Base-by-base conservation (phyloP, 2,888 invertebrate species). In the Glyphotaelius pellucidus region DNA sequence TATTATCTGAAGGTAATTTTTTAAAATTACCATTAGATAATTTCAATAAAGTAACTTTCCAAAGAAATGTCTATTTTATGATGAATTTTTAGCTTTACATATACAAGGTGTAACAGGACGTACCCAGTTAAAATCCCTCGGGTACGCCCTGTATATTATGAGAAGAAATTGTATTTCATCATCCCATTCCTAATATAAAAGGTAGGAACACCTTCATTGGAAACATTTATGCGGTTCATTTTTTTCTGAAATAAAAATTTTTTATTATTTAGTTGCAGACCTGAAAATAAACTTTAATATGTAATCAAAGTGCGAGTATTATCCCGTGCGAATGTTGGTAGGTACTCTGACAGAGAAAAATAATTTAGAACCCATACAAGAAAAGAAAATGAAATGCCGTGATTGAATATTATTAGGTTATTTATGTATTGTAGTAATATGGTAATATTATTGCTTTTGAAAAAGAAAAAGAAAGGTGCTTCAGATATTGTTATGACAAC, bases 261-360 rank as follows among this genome's bases (percentile, higher is more conserved):
- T 67, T 2, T 67, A 67, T 67, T 25, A 9, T 7, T 67, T 67
- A 67, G 25, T 67, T 2, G 67, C 67, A 25, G 25, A 67, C 67
- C 67, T 67, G 67, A 67, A 67, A 67, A 67, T n/a, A 67, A 67
- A 67, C 67, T 67, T 67, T 67, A 19, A 4, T 7, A 5, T 19
- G 67, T 67, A 19, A 67, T 67, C 25, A 67, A 67, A 67, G 67
- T 67, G 67, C 25, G 7, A 67, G 25, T 67, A n/a, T 67, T 67
- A 25, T 5, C 67, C 7, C 67, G 67, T 67, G 67, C 67, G 1
- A 67, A 67, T 67, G 67, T 67, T 67, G 52, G 5, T 25, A 67
- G n/a, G 47, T 86, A 86, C 86, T 86, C 86, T 47, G 86, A 86
- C 38, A 47, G 38, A 38, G 35, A 42, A 42, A 86, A 86, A 86